Evolutionary conservation across 2,797 vertebrate species (phyloP).

Genomic region (Chelon auratus): DNA sequence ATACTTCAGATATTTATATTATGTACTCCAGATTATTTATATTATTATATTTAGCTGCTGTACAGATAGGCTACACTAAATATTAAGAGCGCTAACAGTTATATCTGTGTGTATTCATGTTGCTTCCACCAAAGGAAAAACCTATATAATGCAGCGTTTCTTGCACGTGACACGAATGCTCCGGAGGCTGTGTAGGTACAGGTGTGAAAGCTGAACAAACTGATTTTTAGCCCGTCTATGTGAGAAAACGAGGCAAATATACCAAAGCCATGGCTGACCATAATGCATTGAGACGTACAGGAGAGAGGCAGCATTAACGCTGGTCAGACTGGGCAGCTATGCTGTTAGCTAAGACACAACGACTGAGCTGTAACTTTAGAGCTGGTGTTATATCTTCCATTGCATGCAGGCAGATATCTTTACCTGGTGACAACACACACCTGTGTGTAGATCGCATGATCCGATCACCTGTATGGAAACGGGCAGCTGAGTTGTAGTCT

Average conservation of each 20-base stretch:
- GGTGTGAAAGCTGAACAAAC: not conserved
- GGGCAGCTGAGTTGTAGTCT: conserved; percentile 1
- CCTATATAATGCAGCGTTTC: not conserved
- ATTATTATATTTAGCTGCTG: not conserved
- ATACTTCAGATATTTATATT: not conserved
- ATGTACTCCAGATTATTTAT: too few relatives aligned
- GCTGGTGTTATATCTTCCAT: conserved; percentile 57
- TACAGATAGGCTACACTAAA: not conserved
- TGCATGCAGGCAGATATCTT: conserved; percentile 50
- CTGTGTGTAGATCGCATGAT: conserved; percentile 61
- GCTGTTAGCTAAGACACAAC: conserved; percentile 49
- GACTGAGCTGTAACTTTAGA: conserved; percentile 53
- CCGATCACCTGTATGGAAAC: conserved; percentile 51
- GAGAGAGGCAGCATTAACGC: conserved; percentile 10
- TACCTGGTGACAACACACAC: conserved; percentile 60
- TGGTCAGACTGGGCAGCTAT: conserved; percentile 27
- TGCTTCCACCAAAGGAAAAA: not conserved
- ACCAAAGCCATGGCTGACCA: conserved; percentile 12
- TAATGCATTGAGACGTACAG: conserved; percentile 4
- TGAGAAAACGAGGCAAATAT: not conserved
- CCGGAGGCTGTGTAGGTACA: not conserved
- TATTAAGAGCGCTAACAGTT: not conserved
- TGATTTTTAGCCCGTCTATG: too few relatives aligned
- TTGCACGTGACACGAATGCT: not conserved
- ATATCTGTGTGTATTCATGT: not conserved